Evolutionary conservation across 2,113 vertebrate genomes (phyloP).

Genomic region (Halichoeres trimaculatus): DNA sequence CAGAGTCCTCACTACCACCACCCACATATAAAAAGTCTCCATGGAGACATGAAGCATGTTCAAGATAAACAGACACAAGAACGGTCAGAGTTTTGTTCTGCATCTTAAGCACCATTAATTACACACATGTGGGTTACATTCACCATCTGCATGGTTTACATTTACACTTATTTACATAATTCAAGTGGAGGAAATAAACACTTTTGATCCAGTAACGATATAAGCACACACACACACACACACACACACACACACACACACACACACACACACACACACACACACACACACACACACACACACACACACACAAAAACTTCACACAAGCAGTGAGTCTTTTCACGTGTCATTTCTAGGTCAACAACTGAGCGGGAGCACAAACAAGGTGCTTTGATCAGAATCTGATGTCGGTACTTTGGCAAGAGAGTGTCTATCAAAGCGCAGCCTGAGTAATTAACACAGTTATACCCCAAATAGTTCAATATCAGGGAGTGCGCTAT

Average conservation of each 20-base stretch:
- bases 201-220: background rate
- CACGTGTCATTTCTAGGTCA: slow-evolving; percentile 23
- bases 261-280: background rate
- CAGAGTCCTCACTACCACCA: slow-evolving; percentile 41
- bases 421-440: slow-evolving; percentile 23
- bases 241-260: background rate
- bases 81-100: slow-evolving; percentile 46
- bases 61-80: slow-evolving; percentile 51
- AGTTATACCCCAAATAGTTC: slow-evolving; percentile 13
- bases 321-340: background rate
- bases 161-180: slow-evolving; percentile 28
- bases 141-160: slow-evolving; percentile 27
- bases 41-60: slow-evolving; percentile 58
- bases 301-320: background rate
- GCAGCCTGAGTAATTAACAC: background rate
- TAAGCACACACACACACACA: background rate
- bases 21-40: slow-evolving; percentile 60
- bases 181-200: background rate
- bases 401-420: slow-evolving; percentile 2
- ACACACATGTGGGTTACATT: slow-evolving; percentile 20
- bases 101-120: slow-evolving; percentile 50
- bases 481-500: background rate
- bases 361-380: slow-evolving; percentile 17
- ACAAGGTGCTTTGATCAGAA: slow-evolving; percentile 39
- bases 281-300: background rate